These are phyloP conservation scores for Zygogramma bicolorata DNA, from an alignment of 2,888 invertebrate species.

Conservation along the genomic window DNA sequence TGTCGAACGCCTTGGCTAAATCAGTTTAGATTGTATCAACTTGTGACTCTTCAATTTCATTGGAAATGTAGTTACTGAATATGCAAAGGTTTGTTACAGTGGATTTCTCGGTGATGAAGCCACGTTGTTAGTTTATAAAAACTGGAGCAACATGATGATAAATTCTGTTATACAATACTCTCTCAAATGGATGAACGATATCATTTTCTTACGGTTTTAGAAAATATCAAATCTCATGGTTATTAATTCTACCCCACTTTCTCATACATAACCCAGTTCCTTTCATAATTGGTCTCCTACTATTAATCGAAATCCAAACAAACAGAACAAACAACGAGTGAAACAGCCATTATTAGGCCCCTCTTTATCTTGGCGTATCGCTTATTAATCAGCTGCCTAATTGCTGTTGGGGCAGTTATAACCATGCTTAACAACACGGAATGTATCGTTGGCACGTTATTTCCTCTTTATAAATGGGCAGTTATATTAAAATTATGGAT, in stretches of 20 bases:
- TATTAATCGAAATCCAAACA: slow-evolving; percentile 9
- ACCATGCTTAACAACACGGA: slow-evolving; percentile 28
- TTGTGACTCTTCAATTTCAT: no score
- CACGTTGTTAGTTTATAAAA: no score
- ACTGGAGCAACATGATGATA: no score
- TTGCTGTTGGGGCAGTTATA: slow-evolving; percentile 29
- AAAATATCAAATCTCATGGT: no score
- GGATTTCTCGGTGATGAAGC: no score
- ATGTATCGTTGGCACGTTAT: slow-evolving; percentile 34
- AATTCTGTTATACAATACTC: no score
- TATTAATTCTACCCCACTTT: background rate
- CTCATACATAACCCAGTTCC: background rate
- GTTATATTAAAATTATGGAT: slow-evolving; percentile 28
- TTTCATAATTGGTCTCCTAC: background rate
- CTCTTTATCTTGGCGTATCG: slow-evolving; percentile 17
- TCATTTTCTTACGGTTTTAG: no score
- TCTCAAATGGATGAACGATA: no score
- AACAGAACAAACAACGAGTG: slow-evolving; percentile 7
- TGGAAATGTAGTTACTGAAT: no score
- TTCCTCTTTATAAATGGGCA: slow-evolving; percentile 28
- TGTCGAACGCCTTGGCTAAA: no score
- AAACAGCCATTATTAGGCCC: slow-evolving; percentile 5
- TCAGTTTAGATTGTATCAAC: no score
- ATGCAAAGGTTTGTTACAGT: no score
- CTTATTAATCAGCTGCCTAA: slow-evolving; percentile 31